phyloP scores from a whole-genome alignment of 2,797 vertebrate genomes.

The Hypotaenidia okinawae region DNA sequence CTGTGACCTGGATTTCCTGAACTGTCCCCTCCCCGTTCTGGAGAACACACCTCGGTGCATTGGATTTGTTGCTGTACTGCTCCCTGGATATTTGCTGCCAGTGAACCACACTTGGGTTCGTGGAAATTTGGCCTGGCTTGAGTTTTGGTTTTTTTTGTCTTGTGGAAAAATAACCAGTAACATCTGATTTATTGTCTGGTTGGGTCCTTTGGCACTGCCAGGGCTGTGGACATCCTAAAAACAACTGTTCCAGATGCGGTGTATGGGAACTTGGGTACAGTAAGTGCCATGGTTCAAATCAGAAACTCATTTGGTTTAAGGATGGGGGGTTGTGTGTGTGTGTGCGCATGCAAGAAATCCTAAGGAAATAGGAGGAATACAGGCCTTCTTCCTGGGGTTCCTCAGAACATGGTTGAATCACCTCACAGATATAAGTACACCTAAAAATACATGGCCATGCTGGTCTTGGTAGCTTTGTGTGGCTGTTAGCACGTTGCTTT shows the following conservation, averaged over 20 bases:
- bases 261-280: background rate
- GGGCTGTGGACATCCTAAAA: background rate
- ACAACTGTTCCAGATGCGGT: background rate
- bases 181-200: background rate
- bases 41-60: background rate
- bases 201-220: background rate
- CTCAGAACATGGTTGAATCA: background rate
- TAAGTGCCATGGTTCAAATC: background rate
- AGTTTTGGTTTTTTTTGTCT: background rate
- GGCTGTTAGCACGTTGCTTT: background rate
- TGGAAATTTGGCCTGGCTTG: background rate
- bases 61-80: background rate
- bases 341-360: background rate
- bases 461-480: background rate
- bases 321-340: background rate
- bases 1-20: background rate
- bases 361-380: background rate
- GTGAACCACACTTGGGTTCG: background rate
- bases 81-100: background rate
- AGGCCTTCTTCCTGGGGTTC: background rate
- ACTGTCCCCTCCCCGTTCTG: background rate
- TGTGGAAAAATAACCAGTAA: background rate
- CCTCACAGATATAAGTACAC: background rate
- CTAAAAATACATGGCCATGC: background rate
- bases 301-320: background rate